Evolutionary conservation across 1,140 invertebrate species (phyloP).

Genomic region (Drosophila aff.): DNA sequence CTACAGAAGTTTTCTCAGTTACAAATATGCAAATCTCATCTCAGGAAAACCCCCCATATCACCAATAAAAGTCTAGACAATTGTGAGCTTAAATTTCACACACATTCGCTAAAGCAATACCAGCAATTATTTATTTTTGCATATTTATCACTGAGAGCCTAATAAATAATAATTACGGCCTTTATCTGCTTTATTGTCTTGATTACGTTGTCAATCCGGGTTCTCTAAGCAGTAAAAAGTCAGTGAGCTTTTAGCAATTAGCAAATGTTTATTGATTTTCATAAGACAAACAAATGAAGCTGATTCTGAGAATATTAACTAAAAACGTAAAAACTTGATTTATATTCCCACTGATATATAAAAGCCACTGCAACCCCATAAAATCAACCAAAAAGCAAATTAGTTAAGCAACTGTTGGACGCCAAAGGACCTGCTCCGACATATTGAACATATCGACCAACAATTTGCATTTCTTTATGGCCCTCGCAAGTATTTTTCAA

Average conservation of each 20-base stretch:
- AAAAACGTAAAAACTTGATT: background rate
- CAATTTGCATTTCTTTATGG: conserved; percentile 62
- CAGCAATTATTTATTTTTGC: conserved; percentile 64
- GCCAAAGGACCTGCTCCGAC: background rate
- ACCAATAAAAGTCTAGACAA: conserved; percentile 39
- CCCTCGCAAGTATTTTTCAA: conserved; percentile 35
- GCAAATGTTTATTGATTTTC: conserved; percentile 23
- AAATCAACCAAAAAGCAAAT: background rate
- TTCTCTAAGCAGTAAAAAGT: conserved; percentile 13
- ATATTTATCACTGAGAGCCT: conserved; percentile 50
- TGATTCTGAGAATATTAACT: background rate
- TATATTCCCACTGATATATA: background rate
- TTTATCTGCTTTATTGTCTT: conserved; percentile 22
- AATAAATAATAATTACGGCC: conserved; percentile 38
- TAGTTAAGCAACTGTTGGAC: conserved; percentile 31
- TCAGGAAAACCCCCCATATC: conserved; percentile 38
- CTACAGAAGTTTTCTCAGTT: conserved; percentile 1
- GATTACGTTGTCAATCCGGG: conserved; percentile 36
- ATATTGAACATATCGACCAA: conserved; percentile 31
- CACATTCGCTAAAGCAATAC: conserved; percentile 9
- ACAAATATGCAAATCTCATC: conserved; percentile 8
- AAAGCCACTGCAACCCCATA: background rate
- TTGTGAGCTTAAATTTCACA: conserved; percentile 48
- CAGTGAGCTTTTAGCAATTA: conserved; percentile 6
- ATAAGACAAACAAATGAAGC: background rate